A percentile compares a stretch with the other conserved stretches of the same genome.
Conservation (phyloP, 2,797 vertebrate species). For the Siniperca obscura region DNA sequence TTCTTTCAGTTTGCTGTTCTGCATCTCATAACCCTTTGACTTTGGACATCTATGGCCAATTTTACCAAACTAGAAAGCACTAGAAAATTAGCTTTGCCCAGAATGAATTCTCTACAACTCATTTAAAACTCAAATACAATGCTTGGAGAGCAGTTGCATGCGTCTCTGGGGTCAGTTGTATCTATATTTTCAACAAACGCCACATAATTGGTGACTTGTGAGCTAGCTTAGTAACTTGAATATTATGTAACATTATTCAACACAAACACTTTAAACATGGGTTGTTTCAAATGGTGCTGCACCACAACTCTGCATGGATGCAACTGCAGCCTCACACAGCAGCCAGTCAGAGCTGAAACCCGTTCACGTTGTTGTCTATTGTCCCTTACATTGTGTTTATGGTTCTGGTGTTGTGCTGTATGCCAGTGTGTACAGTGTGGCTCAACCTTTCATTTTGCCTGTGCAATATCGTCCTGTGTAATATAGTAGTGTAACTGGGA, state of each 20-base stretch:
- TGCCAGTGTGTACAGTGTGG: neutral
- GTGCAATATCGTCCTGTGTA: neutral
- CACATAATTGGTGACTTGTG: neutral
- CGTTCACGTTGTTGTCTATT: neutral
- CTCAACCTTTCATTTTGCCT: constrained; percentile 6
- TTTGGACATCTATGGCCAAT: neutral
- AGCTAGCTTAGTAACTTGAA: neutral
- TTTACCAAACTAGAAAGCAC: neutral
- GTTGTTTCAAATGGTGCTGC: neutral
- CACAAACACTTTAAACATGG: neutral
- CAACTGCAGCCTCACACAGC: neutral
- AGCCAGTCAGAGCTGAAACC: neutral
- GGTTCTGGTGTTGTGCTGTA: neutral
- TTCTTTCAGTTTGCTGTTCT: constrained; percentile 2
- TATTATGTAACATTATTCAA: neutral
- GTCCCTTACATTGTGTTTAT: neutral
- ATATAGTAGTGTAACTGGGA: neutral
- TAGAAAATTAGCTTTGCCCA: neutral
- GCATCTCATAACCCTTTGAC: neutral
- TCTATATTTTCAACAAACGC: constrained; percentile 1
- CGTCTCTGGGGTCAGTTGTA: neutral
- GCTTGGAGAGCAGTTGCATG: neutral
- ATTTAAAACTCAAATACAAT: neutral
- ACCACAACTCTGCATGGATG: neutral
- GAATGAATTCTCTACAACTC: neutral